Base-by-base conservation (phyloP, 2,113 vertebrate genomes). In the Gasterosteus nipponicus region DNA sequence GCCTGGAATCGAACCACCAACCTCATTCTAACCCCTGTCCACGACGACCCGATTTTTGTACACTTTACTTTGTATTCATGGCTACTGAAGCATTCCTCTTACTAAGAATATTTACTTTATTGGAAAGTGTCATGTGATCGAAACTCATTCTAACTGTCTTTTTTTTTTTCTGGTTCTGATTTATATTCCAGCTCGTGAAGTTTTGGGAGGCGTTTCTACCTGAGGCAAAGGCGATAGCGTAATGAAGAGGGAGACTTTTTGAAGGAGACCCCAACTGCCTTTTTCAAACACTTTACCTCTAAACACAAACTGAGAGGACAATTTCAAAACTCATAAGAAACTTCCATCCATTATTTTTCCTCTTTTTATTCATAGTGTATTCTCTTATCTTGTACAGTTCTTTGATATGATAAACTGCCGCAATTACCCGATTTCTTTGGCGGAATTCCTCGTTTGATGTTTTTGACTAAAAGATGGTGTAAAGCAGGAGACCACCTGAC, bases 201-300 rank as follows among this genome's bases (percentile, higher is more conserved):
- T 98, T 97, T 81, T 99, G 98, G 98, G 98, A 99, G 91, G 96
- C 96, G 0, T 99, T 99, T 92, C 94, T 99, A 44, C 98, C 98
- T 0, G 97, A 99, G 89, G 98, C 97, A 10, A 99, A 98, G 92
- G 97, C 97, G 49, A 99, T 99, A 88, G 98, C 96, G 76, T 99
- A 96, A 96, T 54, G 5, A 89, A 85, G 74, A 92, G 70, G 29
- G 85, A 87, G 60, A 83, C 74, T 70, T n/a, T 51, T 53, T 3
- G 81, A 83, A 82, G 68, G 92, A 86, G 90, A 89, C 83, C 88
- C 81, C 58, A 62, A 91, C 93, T 96, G 94, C 95, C 95, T 93
- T 93, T 91, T 87, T 85, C 29, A 92, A 91, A 95, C 92, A 92
- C 91, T 92, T 85, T 93, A 95, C 94, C 93, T 93, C 94, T 93